Evolutionary conservation across 1,140 invertebrate genomes (phyloP).

Genomic region (Gryllus bimaculatus): DNA sequence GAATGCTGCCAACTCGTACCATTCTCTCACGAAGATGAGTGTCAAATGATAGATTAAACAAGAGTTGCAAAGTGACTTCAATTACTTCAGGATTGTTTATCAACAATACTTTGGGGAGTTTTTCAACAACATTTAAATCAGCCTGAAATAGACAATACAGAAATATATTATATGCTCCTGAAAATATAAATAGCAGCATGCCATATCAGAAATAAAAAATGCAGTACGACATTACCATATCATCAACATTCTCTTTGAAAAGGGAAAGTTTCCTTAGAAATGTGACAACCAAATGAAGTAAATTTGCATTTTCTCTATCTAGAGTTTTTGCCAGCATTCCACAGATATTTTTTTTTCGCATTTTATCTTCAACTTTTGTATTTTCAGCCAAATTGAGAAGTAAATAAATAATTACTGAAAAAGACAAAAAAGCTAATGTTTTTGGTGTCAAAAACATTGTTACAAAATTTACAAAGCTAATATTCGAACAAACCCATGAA

Average conservation of each 20-base stretch:
- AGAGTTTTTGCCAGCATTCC: slow-evolving; percentile 78
- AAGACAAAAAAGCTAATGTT: slow-evolving; percentile 17
- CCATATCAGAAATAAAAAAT: background rate
- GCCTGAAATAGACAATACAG: slow-evolving; percentile 31
- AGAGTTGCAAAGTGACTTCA: slow-evolving; percentile 75
- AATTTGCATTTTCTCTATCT: slow-evolving; percentile 76
- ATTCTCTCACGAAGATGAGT: slow-evolving; percentile 75
- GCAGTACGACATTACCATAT: slow-evolving; percentile 54
- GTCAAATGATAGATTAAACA: slow-evolving; percentile 98
- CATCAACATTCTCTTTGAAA: slow-evolving; percentile 88
- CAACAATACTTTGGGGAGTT: slow-evolving; percentile 60
- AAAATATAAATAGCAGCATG: background rate
- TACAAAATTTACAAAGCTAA: background rate
- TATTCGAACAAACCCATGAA: too few species aligned
- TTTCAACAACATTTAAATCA: slow-evolving; percentile 60
- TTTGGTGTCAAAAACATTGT: slow-evolving; percentile 9
- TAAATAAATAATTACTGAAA: slow-evolving; percentile 72
- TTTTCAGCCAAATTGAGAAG: slow-evolving; percentile 93
- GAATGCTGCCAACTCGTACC: slow-evolving; percentile 78
- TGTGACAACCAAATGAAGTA: slow-evolving; percentile 83
- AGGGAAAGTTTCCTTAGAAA: slow-evolving; percentile 94
- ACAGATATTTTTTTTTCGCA: slow-evolving; percentile 89
- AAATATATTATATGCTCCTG: background rate
- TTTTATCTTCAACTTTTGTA: slow-evolving; percentile 90
- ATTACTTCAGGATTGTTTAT: slow-evolving; percentile 69